Evolutionary conservation across 2,797 vertebrate genomes (phyloP).

Genomic region (Cygnus olor): DNA sequence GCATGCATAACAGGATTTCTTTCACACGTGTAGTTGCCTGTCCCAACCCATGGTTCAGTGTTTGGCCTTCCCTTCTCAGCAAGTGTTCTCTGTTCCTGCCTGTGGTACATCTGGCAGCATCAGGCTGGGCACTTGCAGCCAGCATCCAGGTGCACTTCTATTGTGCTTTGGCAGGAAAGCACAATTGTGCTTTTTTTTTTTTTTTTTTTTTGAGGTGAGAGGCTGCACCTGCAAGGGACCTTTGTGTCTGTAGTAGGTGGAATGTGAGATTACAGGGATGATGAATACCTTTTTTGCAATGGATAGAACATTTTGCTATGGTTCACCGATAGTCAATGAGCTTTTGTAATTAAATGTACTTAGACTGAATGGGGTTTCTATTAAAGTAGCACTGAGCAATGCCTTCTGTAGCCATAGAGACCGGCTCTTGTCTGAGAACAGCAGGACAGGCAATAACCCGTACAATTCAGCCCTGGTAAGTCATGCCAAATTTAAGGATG

Average conservation of each 20-base stretch:
- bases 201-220: neutral
- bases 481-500: neutral
- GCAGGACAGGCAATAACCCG: neutral
- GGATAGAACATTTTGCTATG: constrained; percentile 1
- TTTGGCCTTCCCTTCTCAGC: neutral
- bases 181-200: too few species aligned
- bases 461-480: neutral
- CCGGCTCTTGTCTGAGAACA: neutral
- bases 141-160: neutral
- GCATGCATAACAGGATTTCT: neutral
- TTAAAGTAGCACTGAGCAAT: constrained; percentile 2
- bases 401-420: neutral
- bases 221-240: neutral
- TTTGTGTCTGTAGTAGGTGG: neutral
- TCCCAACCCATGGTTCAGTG: neutral
- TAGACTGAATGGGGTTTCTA: constrained; percentile 5
- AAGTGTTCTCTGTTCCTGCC: neutral
- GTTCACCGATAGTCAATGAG: constrained; percentile 35
- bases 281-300: neutral
- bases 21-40: neutral
- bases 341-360: constrained; percentile 28
- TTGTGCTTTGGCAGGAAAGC: neutral
- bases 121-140: neutral
- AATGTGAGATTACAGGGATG: constrained; percentile 9
- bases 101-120: neutral